phyloP scores from a whole-genome alignment of 2,797 vertebrate species.

The Propithecus perrieri region DNA sequence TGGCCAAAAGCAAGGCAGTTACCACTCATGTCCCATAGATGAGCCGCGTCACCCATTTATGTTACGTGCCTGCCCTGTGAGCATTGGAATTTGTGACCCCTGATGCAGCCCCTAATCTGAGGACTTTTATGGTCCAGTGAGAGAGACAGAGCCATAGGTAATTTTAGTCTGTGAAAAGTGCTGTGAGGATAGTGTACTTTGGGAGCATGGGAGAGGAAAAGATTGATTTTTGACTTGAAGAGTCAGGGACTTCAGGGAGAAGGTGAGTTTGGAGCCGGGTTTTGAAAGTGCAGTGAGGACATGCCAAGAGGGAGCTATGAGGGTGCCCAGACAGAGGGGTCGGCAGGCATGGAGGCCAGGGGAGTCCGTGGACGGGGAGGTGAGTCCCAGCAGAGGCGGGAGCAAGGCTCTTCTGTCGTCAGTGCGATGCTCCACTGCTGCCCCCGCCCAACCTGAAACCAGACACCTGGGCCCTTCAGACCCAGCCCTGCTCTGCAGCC shows the following conservation, averaged over 20 bases:
- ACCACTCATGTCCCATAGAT: neutral
- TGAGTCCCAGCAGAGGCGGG: neutral
- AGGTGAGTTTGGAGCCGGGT: neutral
- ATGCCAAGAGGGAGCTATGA: neutral
- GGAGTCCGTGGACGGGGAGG: accelerated
- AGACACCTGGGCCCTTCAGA: neutral
- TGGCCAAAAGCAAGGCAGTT: neutral
- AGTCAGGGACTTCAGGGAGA: neutral
- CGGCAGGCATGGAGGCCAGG: accelerated
- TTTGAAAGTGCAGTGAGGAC: neutral
- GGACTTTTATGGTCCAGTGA: neutral
- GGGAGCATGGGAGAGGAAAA: neutral
- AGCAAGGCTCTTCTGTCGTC: neutral
- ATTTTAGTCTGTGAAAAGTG: neutral
- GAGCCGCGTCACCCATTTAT: neutral
- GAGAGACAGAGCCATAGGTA: neutral
- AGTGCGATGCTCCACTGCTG: neutral
- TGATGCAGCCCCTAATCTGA: neutral
- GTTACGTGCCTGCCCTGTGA: neutral
- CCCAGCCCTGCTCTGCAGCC: neutral
- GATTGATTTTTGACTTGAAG: neutral
- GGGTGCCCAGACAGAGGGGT: accelerated
- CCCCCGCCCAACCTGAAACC: neutral
- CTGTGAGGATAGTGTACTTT: neutral
- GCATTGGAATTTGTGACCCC: neutral